Conservation (phyloP, 2,113 vertebrate species). For the Stercorarius parasiticus region DNA sequence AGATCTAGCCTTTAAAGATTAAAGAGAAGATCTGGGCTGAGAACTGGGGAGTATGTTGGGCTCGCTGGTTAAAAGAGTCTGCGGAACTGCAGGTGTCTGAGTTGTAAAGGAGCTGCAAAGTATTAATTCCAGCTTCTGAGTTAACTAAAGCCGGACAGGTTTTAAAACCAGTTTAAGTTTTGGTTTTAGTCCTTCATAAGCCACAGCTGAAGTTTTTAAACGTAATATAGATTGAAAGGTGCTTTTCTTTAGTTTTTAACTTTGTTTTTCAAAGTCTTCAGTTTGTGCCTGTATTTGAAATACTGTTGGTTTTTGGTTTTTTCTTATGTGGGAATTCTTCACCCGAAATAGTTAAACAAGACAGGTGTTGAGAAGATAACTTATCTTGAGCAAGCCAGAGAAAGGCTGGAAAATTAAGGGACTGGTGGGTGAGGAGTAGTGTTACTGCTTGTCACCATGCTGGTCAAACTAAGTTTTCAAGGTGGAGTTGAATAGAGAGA, state of each 20-base stretch:
- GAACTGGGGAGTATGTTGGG: background rate
- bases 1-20: background rate
- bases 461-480: background rate
- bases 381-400: background rate
- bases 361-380: constrained; percentile 14
- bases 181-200: background rate
- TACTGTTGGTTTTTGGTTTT: background rate
- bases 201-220: background rate
- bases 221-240: background rate
- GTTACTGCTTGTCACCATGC: background rate
- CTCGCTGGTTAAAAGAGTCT: background rate
- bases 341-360: background rate
- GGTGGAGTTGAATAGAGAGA: background rate
- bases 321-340: background rate
- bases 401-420: background rate
- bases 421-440: background rate
- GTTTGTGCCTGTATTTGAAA: background rate
- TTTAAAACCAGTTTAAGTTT: background rate
- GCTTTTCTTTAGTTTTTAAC: background rate
- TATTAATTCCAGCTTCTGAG: background rate
- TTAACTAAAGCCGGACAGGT: background rate
- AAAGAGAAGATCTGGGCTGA: background rate
- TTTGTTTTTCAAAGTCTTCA: background rate
- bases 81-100: background rate
- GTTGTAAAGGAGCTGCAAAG: background rate